Evolutionary conservation across 37 sponge, comb jelly and placozoan species (phyloP).

Genomic region (Ianthella basta): DNA sequence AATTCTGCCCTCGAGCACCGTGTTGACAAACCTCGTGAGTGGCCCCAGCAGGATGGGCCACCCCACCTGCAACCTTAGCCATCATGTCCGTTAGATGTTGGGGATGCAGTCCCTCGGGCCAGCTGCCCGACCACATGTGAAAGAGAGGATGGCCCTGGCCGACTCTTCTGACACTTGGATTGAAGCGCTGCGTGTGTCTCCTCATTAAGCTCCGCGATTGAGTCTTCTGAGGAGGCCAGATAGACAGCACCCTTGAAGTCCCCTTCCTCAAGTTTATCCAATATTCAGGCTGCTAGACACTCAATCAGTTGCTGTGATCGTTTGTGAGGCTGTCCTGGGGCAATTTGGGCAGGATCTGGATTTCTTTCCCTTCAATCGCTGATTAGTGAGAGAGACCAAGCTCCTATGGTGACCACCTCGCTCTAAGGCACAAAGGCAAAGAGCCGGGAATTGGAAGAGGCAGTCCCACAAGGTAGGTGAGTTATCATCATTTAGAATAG

Average conservation of each 20-base stretch:
- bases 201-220: background rate
- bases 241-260: background rate
- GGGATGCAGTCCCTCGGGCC: background rate
- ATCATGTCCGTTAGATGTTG: background rate
- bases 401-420: background rate
- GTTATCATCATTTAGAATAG: background rate
- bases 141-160: background rate
- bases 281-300: background rate
- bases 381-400: background rate
- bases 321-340: background rate
- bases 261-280: background rate
- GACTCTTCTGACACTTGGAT: background rate
- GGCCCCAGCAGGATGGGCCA: background rate
- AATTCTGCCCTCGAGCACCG: background rate
- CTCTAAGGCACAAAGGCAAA: background rate
- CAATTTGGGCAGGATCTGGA: background rate
- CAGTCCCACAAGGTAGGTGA: background rate
- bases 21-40: constrained; percentile 1
- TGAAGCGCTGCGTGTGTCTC: background rate
- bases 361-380: background rate
- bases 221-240: background rate
- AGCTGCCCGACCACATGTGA: background rate
- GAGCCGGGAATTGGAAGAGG: background rate
- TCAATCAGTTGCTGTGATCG: background rate
- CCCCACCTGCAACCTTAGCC: background rate